Percentiles rank a stretch among this genome's conserved stretches.
These are phyloP conservation scores for Rhysida immarginata DNA, from an alignment of 1,140 invertebrate species.

Conservation along the genomic window DNA sequence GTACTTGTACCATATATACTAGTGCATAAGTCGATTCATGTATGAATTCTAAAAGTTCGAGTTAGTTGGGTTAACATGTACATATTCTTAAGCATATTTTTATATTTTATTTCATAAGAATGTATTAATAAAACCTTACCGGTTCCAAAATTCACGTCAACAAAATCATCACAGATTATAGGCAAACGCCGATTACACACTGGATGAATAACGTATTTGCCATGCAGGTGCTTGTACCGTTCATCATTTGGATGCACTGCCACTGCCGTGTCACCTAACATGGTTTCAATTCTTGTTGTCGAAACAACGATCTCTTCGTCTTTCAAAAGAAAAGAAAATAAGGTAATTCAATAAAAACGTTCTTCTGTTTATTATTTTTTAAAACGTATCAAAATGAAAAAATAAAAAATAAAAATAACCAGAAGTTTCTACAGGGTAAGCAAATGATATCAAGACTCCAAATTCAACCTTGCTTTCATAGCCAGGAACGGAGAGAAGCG, in stretches of 20 bases:
- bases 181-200: constrained; percentile 58
- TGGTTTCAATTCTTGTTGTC: constrained; percentile 91
- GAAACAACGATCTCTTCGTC: constrained; percentile 72
- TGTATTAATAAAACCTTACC: no score
- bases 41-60: no score
- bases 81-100: no score
- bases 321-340: constrained; percentile 15
- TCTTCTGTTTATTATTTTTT: background rate
- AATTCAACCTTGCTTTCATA: constrained; percentile 68
- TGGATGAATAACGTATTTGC: constrained; percentile 56
- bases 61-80: no score
- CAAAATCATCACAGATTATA: constrained; percentile 67
- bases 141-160: constrained; percentile 80
- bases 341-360: background rate
- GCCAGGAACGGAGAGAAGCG: constrained; percentile 76
- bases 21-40: no score
- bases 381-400: background rate
- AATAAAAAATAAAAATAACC: constrained; percentile 22
- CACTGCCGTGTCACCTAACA: constrained; percentile 88
- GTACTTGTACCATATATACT: no score
- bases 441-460: constrained; percentile 71
- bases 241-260: constrained; percentile 79
- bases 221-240: constrained; percentile 48
- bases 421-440: constrained; percentile 56
- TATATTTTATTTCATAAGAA: no score